Evolutionary conservation across 2,113 vertebrate genomes (phyloP).

Genomic region (Megaptera novaeangliae): DNA sequence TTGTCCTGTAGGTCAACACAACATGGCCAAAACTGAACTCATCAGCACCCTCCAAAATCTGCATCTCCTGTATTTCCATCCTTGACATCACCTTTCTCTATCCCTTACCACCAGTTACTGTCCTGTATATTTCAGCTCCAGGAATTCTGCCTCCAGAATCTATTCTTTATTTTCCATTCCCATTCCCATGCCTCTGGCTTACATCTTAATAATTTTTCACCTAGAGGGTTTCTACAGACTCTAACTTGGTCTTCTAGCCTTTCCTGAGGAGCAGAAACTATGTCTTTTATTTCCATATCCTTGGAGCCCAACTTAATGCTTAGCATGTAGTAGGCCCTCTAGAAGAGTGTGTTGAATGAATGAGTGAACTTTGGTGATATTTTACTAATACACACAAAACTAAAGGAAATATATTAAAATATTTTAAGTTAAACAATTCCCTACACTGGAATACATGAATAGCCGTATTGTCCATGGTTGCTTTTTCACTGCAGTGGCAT

Average conservation of each 20-base stretch:
- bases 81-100: background rate
- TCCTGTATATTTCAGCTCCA: background rate
- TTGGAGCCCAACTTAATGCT: background rate
- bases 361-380: background rate
- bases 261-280: background rate
- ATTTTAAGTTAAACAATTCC: background rate
- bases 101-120: background rate
- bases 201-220: background rate
- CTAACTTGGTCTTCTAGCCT: background rate
- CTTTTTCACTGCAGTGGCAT: background rate
- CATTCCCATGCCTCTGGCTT: background rate
- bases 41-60: background rate
- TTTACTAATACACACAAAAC: background rate
- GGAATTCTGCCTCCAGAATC: background rate
- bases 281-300: background rate
- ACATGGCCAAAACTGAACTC: background rate
- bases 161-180: background rate
- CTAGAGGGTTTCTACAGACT: background rate
- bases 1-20: background rate
- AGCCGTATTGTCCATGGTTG: background rate
- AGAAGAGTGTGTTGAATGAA: background rate
- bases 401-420: background rate
- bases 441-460: background rate
- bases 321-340: background rate
- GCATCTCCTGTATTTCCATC: background rate